phyloP scores from a whole-genome alignment of 2,888 invertebrate species.

The Leptinotarsa rubiginosa region DNA sequence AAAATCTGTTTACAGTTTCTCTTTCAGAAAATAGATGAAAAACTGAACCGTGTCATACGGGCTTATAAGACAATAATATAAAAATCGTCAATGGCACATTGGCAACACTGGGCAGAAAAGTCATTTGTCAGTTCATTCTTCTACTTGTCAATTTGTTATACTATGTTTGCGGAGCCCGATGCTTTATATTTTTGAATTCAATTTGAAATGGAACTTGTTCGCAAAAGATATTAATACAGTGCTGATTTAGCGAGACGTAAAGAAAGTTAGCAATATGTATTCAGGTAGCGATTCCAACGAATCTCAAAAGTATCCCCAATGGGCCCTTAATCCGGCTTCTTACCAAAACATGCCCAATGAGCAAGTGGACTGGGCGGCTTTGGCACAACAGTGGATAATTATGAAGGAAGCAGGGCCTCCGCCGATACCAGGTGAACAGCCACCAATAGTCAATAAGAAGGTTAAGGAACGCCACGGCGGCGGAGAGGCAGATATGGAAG shows the following conservation, averaged over 20 bases:
- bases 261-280: conserved; percentile 65
- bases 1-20: no score
- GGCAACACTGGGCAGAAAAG: no score
- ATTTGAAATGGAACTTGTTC: no score
- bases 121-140: no score
- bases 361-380: conserved; percentile 92
- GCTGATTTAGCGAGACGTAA: background rate
- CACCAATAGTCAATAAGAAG: conserved; percentile 38
- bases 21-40: no score
- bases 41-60: no score
- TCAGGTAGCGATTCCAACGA: conserved; percentile 70
- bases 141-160: no score
- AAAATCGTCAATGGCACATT: no score
- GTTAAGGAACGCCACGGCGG: conserved; percentile 67
- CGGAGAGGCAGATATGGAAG: conserved; percentile 90
- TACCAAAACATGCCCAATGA: conserved; percentile 87
- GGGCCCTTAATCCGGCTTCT: conserved; percentile 84
- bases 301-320: conserved; percentile 76
- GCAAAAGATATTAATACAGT: no score
- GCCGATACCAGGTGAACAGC: conserved; percentile 54
- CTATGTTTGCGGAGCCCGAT: no score
- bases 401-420: conserved; percentile 83
- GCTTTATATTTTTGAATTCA: no score
- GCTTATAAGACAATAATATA: no score
- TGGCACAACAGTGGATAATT: conserved; percentile 98